These are phyloP conservation scores for Leptodactylus fuscus DNA, from an alignment of 2,113 vertebrate species.

Conservation along the genomic window DNA sequence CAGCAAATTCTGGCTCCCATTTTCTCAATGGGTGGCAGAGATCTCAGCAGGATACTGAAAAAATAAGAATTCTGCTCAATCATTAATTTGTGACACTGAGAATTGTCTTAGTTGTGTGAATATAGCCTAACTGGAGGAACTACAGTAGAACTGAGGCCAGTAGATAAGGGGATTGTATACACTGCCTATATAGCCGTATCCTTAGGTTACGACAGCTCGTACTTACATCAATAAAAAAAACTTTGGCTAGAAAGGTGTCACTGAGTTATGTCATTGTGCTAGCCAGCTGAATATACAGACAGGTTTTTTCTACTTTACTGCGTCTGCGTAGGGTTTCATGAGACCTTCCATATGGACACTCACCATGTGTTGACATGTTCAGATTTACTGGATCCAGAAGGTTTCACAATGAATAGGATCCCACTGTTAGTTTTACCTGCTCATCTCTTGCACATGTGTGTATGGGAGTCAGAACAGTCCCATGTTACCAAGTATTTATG, in stretches of 20 bases:
- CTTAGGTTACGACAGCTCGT: too few relatives aligned
- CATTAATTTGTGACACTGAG: too few relatives aligned
- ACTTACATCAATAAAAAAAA: too few relatives aligned
- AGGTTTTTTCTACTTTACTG: not conserved
- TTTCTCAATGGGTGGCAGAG: too few relatives aligned
- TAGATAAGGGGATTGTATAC: too few relatives aligned
- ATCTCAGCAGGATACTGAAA: too few relatives aligned
- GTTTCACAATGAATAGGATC: not conserved
- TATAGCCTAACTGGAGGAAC: too few relatives aligned
- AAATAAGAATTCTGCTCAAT: too few relatives aligned
- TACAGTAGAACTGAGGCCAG: too few relatives aligned
- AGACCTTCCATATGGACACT: slow-evolving; percentile 31
- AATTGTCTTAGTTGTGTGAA: too few relatives aligned
- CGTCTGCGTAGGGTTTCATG: not conserved
- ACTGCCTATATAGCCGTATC: too few relatives aligned
- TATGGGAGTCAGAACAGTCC: slow-evolving; percentile 13
- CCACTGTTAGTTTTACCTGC: slow-evolving; percentile 44
- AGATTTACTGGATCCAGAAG: slow-evolving; percentile 35
- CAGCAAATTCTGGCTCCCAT: too few relatives aligned
- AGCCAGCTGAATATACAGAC: slow-evolving; percentile 47
- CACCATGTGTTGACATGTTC: slow-evolving; percentile 36
- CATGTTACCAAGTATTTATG: slow-evolving; percentile 42
- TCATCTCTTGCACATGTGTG: slow-evolving; percentile 1
- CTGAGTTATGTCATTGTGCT: not conserved
- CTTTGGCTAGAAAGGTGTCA: not conserved